These are phyloP conservation scores for Bufo bufo DNA, from an alignment of 2,113 vertebrate species.

Conservation along the genomic window DNA sequence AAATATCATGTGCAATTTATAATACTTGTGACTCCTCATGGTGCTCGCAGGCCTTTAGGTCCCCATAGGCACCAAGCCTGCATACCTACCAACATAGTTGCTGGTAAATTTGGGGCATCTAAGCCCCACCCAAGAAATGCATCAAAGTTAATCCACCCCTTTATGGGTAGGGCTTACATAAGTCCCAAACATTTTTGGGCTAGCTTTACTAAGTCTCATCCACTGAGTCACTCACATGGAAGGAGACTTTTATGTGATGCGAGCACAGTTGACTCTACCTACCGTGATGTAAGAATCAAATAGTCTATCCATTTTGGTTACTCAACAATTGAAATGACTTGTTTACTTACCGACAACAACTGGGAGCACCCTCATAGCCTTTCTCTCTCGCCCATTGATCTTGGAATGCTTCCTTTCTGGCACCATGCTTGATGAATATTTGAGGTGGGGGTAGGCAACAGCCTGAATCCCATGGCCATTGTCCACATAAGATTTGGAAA, in stretches of 20 bases:
- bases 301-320: not conserved
- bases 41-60: too few relatives aligned
- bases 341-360: conserved; percentile 88
- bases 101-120: too few relatives aligned
- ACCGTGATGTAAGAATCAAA: not conserved
- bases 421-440: conserved; percentile 61
- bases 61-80: too few relatives aligned
- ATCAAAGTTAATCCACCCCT: too few relatives aligned
- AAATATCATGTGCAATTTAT: not conserved
- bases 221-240: not conserved
- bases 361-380: conserved; percentile 90
- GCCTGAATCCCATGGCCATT: conserved; percentile 70
- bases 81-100: too few relatives aligned
- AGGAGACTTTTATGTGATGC: not conserved
- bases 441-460: conserved; percentile 73
- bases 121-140: too few relatives aligned
- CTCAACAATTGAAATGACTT: not conserved
- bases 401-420: conserved; percentile 73
- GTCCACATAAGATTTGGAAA: conserved; percentile 73
- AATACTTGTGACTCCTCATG: not conserved
- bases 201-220: not conserved
- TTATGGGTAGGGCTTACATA: too few relatives aligned
- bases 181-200: too few relatives aligned
- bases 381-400: conserved; percentile 87
- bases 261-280: not conserved